These are phyloP conservation scores for Bolinopsis microptera DNA, from an alignment of 37 sponge, comb jelly and placozoan genomes.

Conservation along the genomic window DNA sequence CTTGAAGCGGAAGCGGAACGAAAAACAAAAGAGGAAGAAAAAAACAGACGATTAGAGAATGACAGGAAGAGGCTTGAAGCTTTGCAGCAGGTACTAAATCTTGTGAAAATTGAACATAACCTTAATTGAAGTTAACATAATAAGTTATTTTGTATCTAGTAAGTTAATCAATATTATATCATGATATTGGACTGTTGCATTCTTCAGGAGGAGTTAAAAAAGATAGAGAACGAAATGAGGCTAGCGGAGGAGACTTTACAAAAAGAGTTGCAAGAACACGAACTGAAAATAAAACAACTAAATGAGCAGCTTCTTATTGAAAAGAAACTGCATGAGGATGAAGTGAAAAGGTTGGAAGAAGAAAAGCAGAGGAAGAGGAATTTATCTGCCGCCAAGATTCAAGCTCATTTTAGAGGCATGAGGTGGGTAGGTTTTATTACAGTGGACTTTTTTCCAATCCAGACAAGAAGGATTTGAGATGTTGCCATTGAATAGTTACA, in stretches of 20 bases:
- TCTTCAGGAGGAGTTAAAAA: conserved; percentile 4
- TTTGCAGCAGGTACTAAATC: conserved; percentile 38
- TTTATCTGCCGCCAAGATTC: not conserved
- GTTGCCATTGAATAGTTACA: too few species aligned
- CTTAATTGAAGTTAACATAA: too few species aligned
- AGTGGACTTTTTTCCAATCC: too few species aligned
- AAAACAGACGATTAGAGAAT: not conserved
- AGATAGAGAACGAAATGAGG: conserved; percentile 54
- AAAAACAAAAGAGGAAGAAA: not conserved
- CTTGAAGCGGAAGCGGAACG: not conserved
- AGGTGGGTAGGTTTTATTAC: too few species aligned
- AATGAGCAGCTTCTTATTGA: not conserved
- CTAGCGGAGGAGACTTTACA: conserved; percentile 39
- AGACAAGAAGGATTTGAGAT: too few species aligned
- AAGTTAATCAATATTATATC: too few species aligned
- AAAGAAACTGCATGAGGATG: not conserved
- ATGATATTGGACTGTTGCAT: too few species aligned
- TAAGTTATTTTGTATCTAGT: too few species aligned
- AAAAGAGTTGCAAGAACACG: conserved; percentile 12
- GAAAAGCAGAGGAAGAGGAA: not conserved
- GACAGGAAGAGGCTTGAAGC: not conserved
- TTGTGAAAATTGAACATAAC: too few species aligned
- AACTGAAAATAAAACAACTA: not conserved
- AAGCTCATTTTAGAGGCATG: conserved; percentile 38
- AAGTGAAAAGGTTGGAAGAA: not conserved